Evolutionary conservation across 92 coral and sea anemone genomes (phyloP).

Genomic region (Parazoanthus atlanticus): DNA sequence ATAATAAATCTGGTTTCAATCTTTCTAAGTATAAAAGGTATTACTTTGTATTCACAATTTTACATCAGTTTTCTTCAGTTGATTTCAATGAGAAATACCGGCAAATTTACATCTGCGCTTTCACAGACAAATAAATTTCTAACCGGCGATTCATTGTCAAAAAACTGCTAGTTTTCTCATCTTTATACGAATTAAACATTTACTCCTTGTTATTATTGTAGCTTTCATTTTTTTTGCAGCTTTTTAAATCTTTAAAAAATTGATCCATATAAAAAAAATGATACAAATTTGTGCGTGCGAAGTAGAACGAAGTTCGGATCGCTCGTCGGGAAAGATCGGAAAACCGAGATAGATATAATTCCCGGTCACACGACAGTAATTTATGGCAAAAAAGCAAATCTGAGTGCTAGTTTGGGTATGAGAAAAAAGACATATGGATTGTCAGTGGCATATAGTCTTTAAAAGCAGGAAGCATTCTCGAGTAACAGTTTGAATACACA

Average conservation of each 20-base stretch:
- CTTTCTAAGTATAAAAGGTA: neutral
- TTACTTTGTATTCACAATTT: neutral
- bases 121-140: constrained; percentile 31
- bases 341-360: neutral
- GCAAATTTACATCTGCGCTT: constrained; percentile 36
- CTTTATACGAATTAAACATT: neutral
- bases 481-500: constrained; percentile 56
- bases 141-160: constrained; percentile 7
- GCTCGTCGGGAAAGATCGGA: neutral
- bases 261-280: neutral
- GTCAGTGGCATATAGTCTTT: constrained; percentile 33
- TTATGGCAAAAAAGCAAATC: constrained; percentile 47
- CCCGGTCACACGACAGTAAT: neutral
- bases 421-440: constrained; percentile 65
- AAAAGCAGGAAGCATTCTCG: constrained; percentile 60
- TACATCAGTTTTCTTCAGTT: neutral
- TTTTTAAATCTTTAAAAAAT: neutral
- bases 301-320: neutral
- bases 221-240: neutral
- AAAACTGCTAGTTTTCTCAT: constrained; percentile 24
- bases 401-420: constrained; percentile 57
- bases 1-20: neutral
- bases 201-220: neutral
- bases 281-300: neutral
- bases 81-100: neutral